A percentile compares a stretch with the other conserved stretches of the same genome.
phyloP scores from a whole-genome alignment of 2,888 invertebrate species.

The Loripinus fragilis region DNA sequence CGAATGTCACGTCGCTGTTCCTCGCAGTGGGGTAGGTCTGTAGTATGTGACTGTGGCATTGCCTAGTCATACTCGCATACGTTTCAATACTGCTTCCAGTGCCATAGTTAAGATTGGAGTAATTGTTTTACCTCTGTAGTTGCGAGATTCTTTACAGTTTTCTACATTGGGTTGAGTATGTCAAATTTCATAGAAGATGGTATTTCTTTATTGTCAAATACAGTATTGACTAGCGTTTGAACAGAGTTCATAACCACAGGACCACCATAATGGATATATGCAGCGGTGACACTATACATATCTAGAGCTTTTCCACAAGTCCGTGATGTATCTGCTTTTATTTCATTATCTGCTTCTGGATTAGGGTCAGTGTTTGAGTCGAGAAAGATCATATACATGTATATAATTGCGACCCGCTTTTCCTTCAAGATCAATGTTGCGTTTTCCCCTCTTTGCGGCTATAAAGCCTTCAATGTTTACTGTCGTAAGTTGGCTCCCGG shows the following conservation, averaged over 20 bases:
- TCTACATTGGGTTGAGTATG: conserved; percentile 12
- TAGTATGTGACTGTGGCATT: too few relatives aligned
- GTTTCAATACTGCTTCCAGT: conserved; percentile 7
- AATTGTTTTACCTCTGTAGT: conserved; percentile 11
- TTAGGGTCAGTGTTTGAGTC: background rate
- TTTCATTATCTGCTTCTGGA: background rate
- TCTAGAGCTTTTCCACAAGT: conserved; percentile 14
- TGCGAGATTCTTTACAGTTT: conserved; percentile 9
- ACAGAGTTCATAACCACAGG: background rate
- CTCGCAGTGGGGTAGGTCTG: too few relatives aligned
- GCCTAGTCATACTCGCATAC: too few relatives aligned
- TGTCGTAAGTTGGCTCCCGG: too few relatives aligned
- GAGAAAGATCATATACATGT: conserved; percentile 6
- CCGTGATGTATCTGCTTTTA: background rate
- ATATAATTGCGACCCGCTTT: conserved; percentile 1
- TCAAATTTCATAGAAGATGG: conserved; percentile 11
- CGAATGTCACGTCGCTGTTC: too few relatives aligned
- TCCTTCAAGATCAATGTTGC: background rate
- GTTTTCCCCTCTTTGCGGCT: background rate
- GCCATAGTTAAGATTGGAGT: conserved; percentile 3
- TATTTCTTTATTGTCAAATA: conserved; percentile 9
- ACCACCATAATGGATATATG: conserved; percentile 14
- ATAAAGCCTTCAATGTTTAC: too few relatives aligned
- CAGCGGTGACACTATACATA: conserved; percentile 7
- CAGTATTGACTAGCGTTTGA: background rate